Conservation (phyloP, 2,113 vertebrate genomes). For the Xerus inauris region DNA sequence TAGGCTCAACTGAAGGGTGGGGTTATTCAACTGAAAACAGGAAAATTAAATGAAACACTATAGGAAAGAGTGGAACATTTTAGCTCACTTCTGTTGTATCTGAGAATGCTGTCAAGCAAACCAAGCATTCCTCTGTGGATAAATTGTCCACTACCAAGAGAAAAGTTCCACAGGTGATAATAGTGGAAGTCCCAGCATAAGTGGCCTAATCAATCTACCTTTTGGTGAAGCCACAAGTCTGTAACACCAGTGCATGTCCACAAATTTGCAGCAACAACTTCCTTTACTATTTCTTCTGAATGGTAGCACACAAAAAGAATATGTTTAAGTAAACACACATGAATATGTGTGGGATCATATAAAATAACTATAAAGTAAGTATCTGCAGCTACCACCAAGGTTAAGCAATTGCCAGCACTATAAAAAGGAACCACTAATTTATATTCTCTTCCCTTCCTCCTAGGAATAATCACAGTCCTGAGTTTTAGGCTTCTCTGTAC, state of each 20-base stretch:
- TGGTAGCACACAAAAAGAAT: not conserved
- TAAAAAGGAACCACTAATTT: not conserved
- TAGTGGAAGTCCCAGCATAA: not conserved
- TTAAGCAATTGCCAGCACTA: not conserved
- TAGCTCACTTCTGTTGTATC: not conserved
- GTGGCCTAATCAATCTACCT: not conserved
- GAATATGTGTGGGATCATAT: too few relatives aligned
- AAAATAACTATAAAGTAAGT: not conserved
- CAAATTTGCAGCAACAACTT: not conserved
- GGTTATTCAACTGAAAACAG: not conserved
- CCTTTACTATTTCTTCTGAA: not conserved
- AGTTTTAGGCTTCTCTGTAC: not conserved
- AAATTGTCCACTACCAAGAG: not conserved
- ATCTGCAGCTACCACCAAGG: not conserved
- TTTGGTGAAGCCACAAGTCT: not conserved
- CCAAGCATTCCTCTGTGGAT: not conserved
- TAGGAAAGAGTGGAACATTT: not conserved
- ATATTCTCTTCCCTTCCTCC: not conserved
- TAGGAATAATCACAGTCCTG: not conserved
- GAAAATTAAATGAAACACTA: not conserved
- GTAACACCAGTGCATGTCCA: not conserved
- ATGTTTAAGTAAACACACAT: not conserved
- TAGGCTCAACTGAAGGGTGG: not conserved
- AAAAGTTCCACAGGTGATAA: not conserved
- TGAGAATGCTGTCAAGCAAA: not conserved